Base-by-base conservation (phyloP, 2,113 vertebrate species). In the Corydoras sp. region DNA sequence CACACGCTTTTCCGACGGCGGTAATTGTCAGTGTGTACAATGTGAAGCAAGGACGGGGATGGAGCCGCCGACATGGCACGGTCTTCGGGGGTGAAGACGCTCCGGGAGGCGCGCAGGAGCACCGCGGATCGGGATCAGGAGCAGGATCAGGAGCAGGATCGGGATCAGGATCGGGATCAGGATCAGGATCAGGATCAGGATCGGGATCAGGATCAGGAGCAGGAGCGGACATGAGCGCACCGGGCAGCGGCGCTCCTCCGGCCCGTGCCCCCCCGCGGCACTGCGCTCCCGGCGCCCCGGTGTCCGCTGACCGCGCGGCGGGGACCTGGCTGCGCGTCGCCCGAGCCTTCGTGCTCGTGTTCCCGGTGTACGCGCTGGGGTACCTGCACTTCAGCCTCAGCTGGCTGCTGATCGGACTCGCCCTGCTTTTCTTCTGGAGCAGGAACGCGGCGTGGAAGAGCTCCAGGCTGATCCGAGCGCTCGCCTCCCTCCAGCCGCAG, bases 381-480 rank as follows among this genome's bases (percentile, higher is more conserved):
- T 98, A 95, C 86, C 90, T 96, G 76, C 93, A 92, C 75, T 89
- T 96, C 83, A 98, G 96, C 82, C 95, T 96, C 88, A 97, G 93
- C 84, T 98, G 96, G 96, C 86, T 98, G 67, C 83, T 98, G 71
- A 88, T 97, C 64, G 95, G 90, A 30, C 89, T 98, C 30, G 86
- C 90, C 65, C 79, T 93, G 68, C 90, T 96, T 71, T 91, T 93
- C 85, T 92, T 92, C 90, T 94, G 92, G 89, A 89, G 87, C 78
- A 88, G 85, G 74, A 92, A 89, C 86, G 81, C 87, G 1, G 85
- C 85, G 48, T 87, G 85, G 55, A 94, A 93, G 66, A 85, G 72
- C 76, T 88, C 83, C 71, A 83, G 93, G 31, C 81, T 93, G 69
- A 87, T 56, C 77, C 83, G 92, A 78, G 94, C 93, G 10, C 83